Evolutionary conservation across 2,797 vertebrate species (phyloP).

Genomic region (Helostoma temminkii): DNA sequence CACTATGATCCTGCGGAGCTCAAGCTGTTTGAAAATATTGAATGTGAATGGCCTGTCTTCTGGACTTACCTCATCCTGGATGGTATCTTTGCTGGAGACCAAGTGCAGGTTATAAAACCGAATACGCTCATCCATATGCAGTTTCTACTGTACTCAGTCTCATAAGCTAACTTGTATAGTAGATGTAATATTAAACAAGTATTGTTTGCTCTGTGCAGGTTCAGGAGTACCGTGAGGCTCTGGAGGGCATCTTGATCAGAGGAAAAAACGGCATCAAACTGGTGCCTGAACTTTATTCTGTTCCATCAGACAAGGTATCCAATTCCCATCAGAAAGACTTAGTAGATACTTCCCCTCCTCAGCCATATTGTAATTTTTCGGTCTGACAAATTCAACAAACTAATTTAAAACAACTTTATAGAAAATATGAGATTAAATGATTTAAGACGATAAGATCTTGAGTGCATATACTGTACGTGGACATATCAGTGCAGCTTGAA

Average conservation of each 20-base stretch:
- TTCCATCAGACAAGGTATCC: constrained; percentile 91
- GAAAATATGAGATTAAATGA: not conserved
- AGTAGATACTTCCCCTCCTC: not conserved
- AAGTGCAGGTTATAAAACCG: constrained; percentile 88
- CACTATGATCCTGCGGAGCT: constrained; percentile 98
- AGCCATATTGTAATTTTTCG: not conserved
- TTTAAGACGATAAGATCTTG: no score
- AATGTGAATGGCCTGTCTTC: constrained; percentile 98
- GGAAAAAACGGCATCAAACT: constrained; percentile 93
- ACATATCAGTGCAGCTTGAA: no score
- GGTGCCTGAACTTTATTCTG: constrained; percentile 93
- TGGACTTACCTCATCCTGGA: constrained; percentile 98
- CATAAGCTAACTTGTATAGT: not conserved
- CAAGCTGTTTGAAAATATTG: constrained; percentile 98
- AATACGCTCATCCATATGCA: not conserved
- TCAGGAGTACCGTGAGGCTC: constrained; percentile 94
- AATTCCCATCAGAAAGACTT: not conserved
- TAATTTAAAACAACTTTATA: not conserved
- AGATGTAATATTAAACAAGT: not conserved
- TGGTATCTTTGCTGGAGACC: constrained; percentile 91
- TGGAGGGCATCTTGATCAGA: constrained; percentile 94
- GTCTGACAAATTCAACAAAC: not conserved
- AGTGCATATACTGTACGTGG: no score
- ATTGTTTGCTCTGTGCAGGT: constrained; percentile 81
- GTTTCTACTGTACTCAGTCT: not conserved